These are phyloP conservation scores for Chloromyia formosa DNA, from an alignment of 2,888 invertebrate genomes.

Conservation along the genomic window DNA sequence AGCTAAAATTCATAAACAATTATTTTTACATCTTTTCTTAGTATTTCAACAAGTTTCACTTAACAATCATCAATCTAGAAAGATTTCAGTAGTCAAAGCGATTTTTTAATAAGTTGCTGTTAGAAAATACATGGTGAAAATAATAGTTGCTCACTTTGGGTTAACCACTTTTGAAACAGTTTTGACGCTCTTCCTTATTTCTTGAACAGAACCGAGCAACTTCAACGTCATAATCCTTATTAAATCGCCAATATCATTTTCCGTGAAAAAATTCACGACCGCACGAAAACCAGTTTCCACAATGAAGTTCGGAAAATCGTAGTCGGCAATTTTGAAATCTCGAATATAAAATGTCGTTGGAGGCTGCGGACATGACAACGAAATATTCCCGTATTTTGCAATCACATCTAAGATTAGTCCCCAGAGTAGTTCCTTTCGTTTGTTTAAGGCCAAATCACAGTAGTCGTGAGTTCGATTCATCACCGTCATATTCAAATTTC, in stretches of 20 bases:
- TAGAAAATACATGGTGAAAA: too few relatives aligned
- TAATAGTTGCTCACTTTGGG: too few relatives aligned
- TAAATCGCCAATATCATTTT: constrained; percentile 17
- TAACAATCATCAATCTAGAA: too few relatives aligned
- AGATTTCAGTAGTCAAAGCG: too few relatives aligned
- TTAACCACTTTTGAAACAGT: too few relatives aligned
- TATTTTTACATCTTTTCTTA: too few relatives aligned
- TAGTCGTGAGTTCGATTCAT: constrained; percentile 23
- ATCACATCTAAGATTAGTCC: not conserved
- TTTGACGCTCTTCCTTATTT: too few relatives aligned
- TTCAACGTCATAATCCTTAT: not conserved
- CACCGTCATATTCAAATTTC: not conserved
- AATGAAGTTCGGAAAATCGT: constrained; percentile 15
- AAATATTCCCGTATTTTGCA: not conserved
- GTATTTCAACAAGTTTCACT: too few relatives aligned
- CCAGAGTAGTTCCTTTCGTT: not conserved
- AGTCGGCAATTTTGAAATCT: not conserved
- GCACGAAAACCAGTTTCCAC: not conserved
- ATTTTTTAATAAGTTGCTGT: too few relatives aligned
- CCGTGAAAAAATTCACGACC: not conserved
- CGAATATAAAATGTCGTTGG: not conserved
- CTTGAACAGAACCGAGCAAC: too few relatives aligned
- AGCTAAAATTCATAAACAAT: too few relatives aligned
- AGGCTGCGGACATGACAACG: not conserved
- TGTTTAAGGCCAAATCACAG: not conserved